phyloP scores from a whole-genome alignment of 2,113 vertebrate genomes.

The Chaetops frenatus region DNA sequence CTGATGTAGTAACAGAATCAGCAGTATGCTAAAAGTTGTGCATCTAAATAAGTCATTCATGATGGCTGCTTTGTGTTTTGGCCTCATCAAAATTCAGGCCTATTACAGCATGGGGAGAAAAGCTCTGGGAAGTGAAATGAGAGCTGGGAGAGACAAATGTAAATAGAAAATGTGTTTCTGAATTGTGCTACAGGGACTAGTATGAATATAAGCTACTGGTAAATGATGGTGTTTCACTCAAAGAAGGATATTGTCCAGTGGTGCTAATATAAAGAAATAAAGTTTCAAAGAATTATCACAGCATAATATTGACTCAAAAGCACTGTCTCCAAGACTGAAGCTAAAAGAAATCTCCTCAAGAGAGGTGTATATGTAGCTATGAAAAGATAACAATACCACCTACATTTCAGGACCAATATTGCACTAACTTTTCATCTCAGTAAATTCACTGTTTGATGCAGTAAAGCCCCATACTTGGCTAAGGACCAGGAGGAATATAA shows the following conservation, averaged over 20 bases:
- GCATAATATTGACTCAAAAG: conserved; percentile 21
- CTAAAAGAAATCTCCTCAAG: conserved; percentile 38
- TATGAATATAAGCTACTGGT: conserved; percentile 34
- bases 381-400: conserved; percentile 12
- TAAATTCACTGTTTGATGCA: not conserved
- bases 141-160: conserved; percentile 22
- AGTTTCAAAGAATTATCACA: conserved; percentile 29
- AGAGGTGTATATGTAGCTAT: not conserved
- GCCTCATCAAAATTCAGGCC: conserved; percentile 48
- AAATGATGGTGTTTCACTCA: conserved; percentile 34
- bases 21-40: conserved; percentile 33
- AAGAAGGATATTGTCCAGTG: conserved; percentile 34
- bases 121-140: conserved; percentile 14
- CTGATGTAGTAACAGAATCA: conserved; percentile 31
- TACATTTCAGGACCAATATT: not conserved
- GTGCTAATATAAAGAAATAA: conserved; percentile 25
- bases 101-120: conserved; percentile 26
- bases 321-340: not conserved
- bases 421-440: not conserved
- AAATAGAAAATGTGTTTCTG: conserved; percentile 40
- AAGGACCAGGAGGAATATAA: not conserved
- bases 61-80: conserved; percentile 40
- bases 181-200: conserved; percentile 25
- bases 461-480: not conserved
- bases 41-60: conserved; percentile 43